Base-by-base conservation (phyloP, 2,113 vertebrate genomes). In the Elgaria multicarinata region DNA sequence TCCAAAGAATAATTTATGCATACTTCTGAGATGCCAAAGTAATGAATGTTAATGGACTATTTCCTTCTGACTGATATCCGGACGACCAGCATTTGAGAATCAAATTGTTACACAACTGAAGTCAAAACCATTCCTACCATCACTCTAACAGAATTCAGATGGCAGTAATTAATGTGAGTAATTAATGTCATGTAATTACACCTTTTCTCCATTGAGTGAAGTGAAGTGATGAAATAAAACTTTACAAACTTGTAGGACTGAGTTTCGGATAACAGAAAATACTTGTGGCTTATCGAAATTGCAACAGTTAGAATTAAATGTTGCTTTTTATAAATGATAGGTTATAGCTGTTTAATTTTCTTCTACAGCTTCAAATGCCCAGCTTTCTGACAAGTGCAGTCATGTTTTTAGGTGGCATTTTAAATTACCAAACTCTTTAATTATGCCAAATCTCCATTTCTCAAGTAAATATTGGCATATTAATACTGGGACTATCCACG, bases 261-360 rank as follows among this genome's bases (percentile, higher is more conserved):
- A 0, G 0, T 94, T 91, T 83, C n/a, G 62, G 31, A 62, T 91
- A 83, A 86, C 7, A 81, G 86, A 83, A 86, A 94, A 80, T 91
- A 90, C 74, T 85, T 85, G 76, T 77, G 69, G 84, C 88, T 92
- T 90, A 90, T 90, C 93, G 87, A 89, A 89, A 28, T 88, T 93
- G 88, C 0, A 0, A 58, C 82, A 89, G 71, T 91, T 90, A 93
- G 82, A 33, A 12, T 89, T 93, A 92, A 92, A 91, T 92, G 36
- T 83, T 91, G 46, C 71, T 28, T 93, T 85, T 78, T 92, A 6
- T 86, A 92, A 95, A 92, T 89, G 86, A 87, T 94, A 79, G 79
- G 87, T 91, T 90, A 84, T 36, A 50, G 24, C 90, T 89, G 90
- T 90, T 84, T 89, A 85, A 89, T 93, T 93, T 91, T 75, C 18